A percentile compares a stretch with the other conserved stretches of the same genome.
Evolutionary conservation across 2,797 vertebrate genomes (phyloP).

Genomic region (Macroramphosus scolopax): DNA sequence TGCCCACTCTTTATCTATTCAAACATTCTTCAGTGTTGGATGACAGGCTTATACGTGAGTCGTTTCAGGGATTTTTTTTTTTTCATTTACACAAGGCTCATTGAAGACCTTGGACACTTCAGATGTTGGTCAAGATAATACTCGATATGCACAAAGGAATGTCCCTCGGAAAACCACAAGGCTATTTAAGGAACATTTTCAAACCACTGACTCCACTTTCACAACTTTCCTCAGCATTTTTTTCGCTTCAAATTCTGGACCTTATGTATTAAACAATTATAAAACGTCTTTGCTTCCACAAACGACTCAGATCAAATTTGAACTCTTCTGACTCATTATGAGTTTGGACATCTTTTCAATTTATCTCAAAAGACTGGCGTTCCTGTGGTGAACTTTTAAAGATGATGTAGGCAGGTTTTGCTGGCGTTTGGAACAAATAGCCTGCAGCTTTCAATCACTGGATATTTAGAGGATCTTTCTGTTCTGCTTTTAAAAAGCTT

Average conservation of each 20-base stretch:
- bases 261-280: conserved; percentile 3
- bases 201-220: conserved; percentile 11
- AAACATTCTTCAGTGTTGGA: conserved; percentile 41
- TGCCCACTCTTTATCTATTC: conserved; percentile 43
- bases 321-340: too few relatives aligned
- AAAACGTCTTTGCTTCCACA: too few relatives aligned
- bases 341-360: too few relatives aligned
- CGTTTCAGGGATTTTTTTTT: conserved; percentile 39
- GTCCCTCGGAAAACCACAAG: conserved; percentile 40
- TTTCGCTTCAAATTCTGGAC: neutral
- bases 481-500: neutral
- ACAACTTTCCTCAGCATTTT: conserved; percentile 4
- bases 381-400: too few relatives aligned
- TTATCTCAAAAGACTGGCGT: too few relatives aligned
- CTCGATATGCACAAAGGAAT: conserved; percentile 45
- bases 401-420: neutral
- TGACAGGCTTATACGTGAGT: conserved; percentile 28
- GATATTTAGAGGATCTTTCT: conserved; percentile 12
- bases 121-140: conserved; percentile 41
- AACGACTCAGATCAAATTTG: too few relatives aligned
- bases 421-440: conserved; percentile 2
- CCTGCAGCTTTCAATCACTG: neutral
- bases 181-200: conserved; percentile 36
- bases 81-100: too few relatives aligned
- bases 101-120: conserved; percentile 27